These are phyloP conservation scores for Perca flavescens DNA, from an alignment of 2,113 vertebrate genomes.

Conservation along the genomic window DNA sequence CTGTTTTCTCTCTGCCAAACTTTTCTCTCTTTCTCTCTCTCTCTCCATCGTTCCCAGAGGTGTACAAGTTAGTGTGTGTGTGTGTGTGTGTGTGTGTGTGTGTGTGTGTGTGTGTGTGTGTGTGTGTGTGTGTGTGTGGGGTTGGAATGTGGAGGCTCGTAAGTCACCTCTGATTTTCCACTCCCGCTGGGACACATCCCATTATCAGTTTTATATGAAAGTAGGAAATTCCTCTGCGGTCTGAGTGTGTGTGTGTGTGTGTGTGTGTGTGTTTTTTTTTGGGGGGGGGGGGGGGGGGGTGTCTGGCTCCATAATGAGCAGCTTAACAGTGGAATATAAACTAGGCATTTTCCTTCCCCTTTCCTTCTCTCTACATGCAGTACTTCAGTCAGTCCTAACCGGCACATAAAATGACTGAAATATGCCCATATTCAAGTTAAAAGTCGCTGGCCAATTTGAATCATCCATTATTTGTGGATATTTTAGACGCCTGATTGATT, in stretches of 20 bases:
- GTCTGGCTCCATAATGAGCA: constrained; percentile 57
- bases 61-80: constrained; percentile 43
- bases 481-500: background rate
- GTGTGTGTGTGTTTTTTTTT: constrained; percentile 25
- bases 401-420: background rate
- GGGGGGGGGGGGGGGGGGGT: constrained; percentile 21
- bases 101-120: constrained; percentile 30
- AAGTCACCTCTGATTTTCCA: constrained; percentile 86
- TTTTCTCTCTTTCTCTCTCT: background rate
- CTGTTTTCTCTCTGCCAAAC: constrained; percentile 39
- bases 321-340: constrained; percentile 64
- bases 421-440: background rate
- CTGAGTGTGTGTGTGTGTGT: constrained; percentile 30
- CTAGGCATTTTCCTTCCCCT: constrained; percentile 34
- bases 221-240: constrained; percentile 82
- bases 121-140: constrained; percentile 35
- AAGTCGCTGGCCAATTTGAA: background rate
- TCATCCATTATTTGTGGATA: background rate
- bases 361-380: background rate
- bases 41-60: constrained; percentile 36
- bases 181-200: constrained; percentile 85
- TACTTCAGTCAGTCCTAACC: no score
- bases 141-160: constrained; percentile 78
- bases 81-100: constrained; percentile 40
- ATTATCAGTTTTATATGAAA: constrained; percentile 88